Evolutionary conservation across 2,888 invertebrate genomes (phyloP), one percentile per base, ranked within the genome.

Genomic region (Andrena bucephala): DNA sequence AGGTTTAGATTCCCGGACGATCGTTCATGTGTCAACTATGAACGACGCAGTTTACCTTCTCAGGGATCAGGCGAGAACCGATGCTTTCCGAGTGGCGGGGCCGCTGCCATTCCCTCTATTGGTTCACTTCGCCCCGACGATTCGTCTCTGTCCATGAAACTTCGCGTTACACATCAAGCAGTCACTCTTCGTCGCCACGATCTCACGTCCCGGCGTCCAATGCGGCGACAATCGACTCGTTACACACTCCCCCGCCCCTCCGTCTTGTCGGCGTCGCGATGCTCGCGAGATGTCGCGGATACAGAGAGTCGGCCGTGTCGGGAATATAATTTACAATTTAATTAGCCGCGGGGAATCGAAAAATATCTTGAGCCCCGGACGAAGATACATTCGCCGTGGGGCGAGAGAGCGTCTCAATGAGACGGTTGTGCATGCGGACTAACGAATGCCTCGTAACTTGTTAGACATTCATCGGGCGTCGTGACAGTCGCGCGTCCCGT

Each of bases 401-500:
- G 10, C 50, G 16, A 1, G 10, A 48, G 48, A 31, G 5, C 33
- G 50, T n/a, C 52, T 66, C 42, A 60, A 81, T 70, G 80, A 79
- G 69, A 42, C 81, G 80, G 69, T 70, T 72, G 72, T 70, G 79
- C 68, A 33, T 48, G 60, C 79, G 70, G 13, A 54, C 74, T 74
- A 81, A 81, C 77, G 73, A 84, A 69, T 60, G 80, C 74, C 87
- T 86, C 80, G 81, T 68, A 77, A 77, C 85, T 83, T 81, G 87
- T 87, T 85, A 85, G 87, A 87, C 87, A 83, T 85, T 87, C 83
- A 77, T 87, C 85, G 74, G 74, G 54, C 85, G 60, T 77, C 80
- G 72, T 76, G 83, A 83, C 85, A 73, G 80, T 81, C 78, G 74
- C 76, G 69, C 87, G 77, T 87, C 83, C 75, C 77, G 82, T 72